Evolutionary conservation across 2,888 invertebrate genomes (phyloP), one percentile per base, ranked within the genome.

Genomic region (Candidula unifasciata): DNA sequence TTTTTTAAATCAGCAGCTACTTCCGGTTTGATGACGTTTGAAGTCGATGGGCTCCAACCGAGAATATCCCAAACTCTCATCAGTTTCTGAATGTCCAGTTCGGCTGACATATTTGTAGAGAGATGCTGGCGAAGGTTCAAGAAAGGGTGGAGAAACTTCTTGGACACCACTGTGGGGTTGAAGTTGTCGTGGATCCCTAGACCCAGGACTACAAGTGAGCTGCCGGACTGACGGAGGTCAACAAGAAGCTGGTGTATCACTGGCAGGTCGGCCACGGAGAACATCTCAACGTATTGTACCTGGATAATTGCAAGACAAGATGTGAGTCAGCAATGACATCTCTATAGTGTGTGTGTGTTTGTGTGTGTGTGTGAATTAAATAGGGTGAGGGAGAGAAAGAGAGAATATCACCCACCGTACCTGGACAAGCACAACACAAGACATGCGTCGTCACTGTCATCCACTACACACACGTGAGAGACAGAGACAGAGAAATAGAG

Each of bases 101-200:
- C 6, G 18, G 13, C 24, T 6, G 35, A 33, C 2, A 37, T 8
- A n/a, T 79, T 37, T 3, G 66, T 33, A 35, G 60, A 64, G 33
- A 79, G 37, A 64, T 5, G 0, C 30, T 82, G 60, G 13, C 57
- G 82, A 52, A 82, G 69, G 35, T 82, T 82, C 1, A 82, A 60
- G n/a, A 82, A 57, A 0, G 82, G 82, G 16, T 60, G 35, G 16
- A 82, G 64, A 21, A 82, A 82, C n/a, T 30, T 35, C 27, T 64
- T 73, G 8, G 37, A 24, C 3, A 82, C 82, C 6, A 16, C 13
- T n/a, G 37, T 54, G 6, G 60, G 24, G 54, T 64, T 57, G 74
- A 82, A 82, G 74, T 82, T 60, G 44, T 82, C 44, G 64, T 82
- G 82, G 33, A 82, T 82, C 3, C 82, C 82, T 54, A 82, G 37